Conservation (phyloP, 2,113 vertebrate genomes). For the Coptodon bakossiorum region DNA sequence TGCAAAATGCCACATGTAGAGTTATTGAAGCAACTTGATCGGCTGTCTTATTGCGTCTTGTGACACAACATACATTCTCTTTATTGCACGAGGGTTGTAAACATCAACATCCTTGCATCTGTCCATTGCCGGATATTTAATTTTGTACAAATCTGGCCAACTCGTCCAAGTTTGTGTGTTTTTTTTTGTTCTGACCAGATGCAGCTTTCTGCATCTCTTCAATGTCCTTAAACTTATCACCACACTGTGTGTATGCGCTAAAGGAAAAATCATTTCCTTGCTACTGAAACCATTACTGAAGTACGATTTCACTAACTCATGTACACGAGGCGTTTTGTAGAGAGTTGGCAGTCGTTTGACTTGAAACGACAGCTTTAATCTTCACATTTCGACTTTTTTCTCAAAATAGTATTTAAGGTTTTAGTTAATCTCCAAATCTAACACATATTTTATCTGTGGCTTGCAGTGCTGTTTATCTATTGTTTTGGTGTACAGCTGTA, state of each 20-base stretch:
- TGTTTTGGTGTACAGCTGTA: neutral
- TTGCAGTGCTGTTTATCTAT: neutral
- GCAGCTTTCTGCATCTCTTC: neutral
- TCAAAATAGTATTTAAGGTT: neutral
- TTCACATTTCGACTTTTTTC: neutral
- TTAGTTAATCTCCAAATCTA: neutral
- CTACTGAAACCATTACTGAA: neutral
- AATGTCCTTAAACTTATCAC: neutral
- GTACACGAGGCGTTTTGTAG: accelerated
- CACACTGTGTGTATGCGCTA: neutral
- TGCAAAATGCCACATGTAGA: neutral
- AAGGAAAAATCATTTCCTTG: too few relatives aligned
- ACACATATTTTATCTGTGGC: neutral
- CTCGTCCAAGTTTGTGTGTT: accelerated
- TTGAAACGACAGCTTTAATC: neutral
- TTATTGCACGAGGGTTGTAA: neutral
- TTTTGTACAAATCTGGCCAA: neutral
- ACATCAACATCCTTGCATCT: neutral
- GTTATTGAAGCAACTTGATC: accelerated
- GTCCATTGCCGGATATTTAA: accelerated
- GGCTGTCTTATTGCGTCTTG: neutral
- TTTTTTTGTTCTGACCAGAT: neutral
- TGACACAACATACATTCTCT: neutral
- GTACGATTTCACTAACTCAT: neutral
- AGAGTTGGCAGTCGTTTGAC: neutral